These are phyloP conservation scores for Cebus imitator DNA, from an alignment of 2,113 vertebrate genomes.

Conservation along the genomic window DNA sequence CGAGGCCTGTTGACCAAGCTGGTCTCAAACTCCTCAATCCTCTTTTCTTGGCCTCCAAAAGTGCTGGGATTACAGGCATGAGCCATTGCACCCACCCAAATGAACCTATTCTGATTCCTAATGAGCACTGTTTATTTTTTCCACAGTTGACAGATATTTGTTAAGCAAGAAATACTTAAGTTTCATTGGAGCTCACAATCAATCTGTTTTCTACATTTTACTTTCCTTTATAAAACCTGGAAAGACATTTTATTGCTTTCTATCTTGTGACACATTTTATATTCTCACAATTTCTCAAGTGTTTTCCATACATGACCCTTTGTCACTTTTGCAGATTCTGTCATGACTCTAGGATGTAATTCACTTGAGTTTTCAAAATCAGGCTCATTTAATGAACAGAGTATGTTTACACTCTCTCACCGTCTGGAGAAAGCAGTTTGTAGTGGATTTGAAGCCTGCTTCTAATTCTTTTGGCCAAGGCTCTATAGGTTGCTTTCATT, in stretches of 20 bases:
- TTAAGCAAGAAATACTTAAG: background rate
- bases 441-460: background rate
- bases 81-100: background rate
- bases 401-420: background rate
- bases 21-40: no score
- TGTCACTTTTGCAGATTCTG: background rate
- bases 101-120: background rate
- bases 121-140: background rate
- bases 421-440: background rate
- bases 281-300: slow-evolving; percentile 30
- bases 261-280: background rate
- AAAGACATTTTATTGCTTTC: background rate
- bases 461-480: background rate
- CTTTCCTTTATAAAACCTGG: background rate
- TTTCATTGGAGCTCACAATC: background rate
- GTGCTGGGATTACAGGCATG: no score
- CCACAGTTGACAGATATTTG: background rate
- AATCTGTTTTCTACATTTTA: background rate
- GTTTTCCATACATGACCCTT: slow-evolving; percentile 3
- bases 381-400: slow-evolving; percentile 12
- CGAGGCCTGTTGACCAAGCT: no score
- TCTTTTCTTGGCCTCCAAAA: no score
- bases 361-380: background rate
- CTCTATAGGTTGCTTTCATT: background rate
- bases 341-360: background rate